These are phyloP conservation scores for Parambassis ranga DNA, from an alignment of 2,797 vertebrate genomes.

Conservation along the genomic window DNA sequence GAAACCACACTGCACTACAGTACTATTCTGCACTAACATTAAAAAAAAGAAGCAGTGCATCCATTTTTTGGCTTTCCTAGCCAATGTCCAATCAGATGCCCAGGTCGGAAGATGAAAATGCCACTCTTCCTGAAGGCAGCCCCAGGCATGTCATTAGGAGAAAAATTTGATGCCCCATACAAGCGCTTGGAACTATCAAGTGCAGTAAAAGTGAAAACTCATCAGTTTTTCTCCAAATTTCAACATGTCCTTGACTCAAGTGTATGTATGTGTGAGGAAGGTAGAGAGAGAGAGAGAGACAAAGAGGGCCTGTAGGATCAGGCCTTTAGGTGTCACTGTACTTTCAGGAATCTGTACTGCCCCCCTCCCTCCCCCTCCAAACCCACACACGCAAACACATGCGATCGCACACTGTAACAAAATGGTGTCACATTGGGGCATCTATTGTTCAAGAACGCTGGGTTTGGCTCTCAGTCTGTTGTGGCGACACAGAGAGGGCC, in stretches of 20 bases:
- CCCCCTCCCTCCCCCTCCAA: conserved; percentile 36
- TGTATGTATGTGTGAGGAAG: conserved; percentile 47
- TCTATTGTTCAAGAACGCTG: conserved; percentile 71
- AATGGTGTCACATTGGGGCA: conserved; percentile 76
- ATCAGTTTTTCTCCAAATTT: conserved; percentile 88
- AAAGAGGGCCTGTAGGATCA: conserved; percentile 75
- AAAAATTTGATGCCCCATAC: conserved; percentile 93
- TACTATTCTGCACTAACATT: too few species aligned
- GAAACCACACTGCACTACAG: neutral
- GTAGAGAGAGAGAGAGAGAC: neutral
- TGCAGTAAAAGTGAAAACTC: conserved; percentile 93
- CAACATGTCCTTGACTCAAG: conserved; percentile 90
- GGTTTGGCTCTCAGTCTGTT: conserved; percentile 50
- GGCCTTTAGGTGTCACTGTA: conserved; percentile 99
- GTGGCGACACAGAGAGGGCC: conserved; percentile 60
- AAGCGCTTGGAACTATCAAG: conserved; percentile 91
- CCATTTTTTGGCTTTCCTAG: conserved; percentile 35
- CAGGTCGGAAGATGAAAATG: conserved; percentile 95
- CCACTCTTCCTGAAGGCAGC: conserved; percentile 94
- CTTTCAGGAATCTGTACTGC: conserved; percentile 87
- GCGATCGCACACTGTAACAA: conserved; percentile 57
- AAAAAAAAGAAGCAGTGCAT: conserved; percentile 37
- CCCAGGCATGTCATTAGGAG: conserved; percentile 95
- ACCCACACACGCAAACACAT: conserved; percentile 32
- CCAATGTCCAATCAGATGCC: conserved; percentile 74